Evolutionary conservation across 2,888 invertebrate genomes (phyloP), one percentile per base, ranked within the genome.

Genomic region (Pyrrhia umbra): DNA sequence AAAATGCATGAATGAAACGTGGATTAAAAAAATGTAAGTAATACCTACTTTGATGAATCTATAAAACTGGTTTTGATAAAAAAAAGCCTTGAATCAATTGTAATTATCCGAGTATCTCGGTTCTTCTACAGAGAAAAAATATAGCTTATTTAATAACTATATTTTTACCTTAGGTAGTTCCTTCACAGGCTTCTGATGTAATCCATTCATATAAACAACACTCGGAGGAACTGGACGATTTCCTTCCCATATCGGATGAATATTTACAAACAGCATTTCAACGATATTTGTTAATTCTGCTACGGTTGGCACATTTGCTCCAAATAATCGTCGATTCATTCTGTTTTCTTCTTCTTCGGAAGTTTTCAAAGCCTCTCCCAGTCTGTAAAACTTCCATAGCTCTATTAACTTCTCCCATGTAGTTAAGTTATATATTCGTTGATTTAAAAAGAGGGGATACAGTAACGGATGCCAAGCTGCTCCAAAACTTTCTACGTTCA

Each of bases 231-330:
- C 77, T 0, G 95, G 94, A 25, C 90, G 77, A 27, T 87, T 83
- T 0, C 75, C 79, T 23, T 85, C 85, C 75, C 88, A 88, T 8
- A 89, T 60, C 1, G 90, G 88, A 77, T 93, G 85, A 2, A 84
- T 80, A 72, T 95, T 95, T 0, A 92, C 40, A 47, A 95, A 88
- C 18, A 92, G 60, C 84, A 94, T 74, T 49, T 90, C 86, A 0
- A 90, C 75, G 42, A 85, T 84, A 25, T 84, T 69, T 2, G 54
- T 56, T 10, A 88, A 49, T 23, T 82, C 78, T 18, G 45, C 60
- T 8, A 82, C 25, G 4, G 63, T 10, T 1, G 86, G 85, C 0
- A 61, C 52, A 2, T 79, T 51, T 16, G 60, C n/a, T 6, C 75
- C 67, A 45, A 77, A 77, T 39, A 60, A 4, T 23, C 56, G 56